Percentiles rank a stretch among this genome's conserved stretches.
Conservation (phyloP, 2,888 invertebrate species). For the Melangyna quadrimaculata region DNA sequence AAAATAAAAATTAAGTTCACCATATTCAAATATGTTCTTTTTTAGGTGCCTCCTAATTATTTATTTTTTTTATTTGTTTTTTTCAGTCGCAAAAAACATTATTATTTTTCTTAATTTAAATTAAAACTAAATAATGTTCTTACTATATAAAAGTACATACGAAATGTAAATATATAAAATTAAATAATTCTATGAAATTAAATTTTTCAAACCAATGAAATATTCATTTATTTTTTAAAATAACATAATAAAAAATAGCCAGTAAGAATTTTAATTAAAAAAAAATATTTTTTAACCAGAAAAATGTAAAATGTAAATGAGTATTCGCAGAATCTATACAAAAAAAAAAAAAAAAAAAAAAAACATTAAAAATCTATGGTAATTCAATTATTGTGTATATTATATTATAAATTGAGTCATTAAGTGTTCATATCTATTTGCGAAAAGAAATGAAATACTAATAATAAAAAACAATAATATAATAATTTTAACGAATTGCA, state of each 20-base stretch:
- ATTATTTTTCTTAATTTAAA: no score
- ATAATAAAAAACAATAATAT: conserved; percentile 27
- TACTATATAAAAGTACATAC: neutral
- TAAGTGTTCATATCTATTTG: conserved; percentile 58
- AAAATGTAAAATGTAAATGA: neutral
- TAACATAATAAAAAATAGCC: neutral
- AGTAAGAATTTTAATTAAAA: neutral
- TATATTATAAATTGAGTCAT: conserved; percentile 12
- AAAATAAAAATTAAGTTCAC: no score
- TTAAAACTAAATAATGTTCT: neutral
- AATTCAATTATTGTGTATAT: conserved; percentile 23
- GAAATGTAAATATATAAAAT: neutral
- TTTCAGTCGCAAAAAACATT: no score
- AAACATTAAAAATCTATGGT: conserved; percentile 18
- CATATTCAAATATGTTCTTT: no score
- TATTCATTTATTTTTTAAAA: neutral
- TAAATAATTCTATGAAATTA: no score
- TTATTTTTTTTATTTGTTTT: no score
- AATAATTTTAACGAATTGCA: conserved; percentile 52
- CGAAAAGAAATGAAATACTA: conserved; percentile 4
- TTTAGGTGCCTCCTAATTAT: no score
- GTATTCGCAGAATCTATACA: neutral
- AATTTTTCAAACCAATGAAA: neutral
- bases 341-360: neutral
- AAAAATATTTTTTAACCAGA: neutral